Evolutionary conservation across 2,113 vertebrate species (phyloP).

Genomic region (Empidonax alnorum): DNA sequence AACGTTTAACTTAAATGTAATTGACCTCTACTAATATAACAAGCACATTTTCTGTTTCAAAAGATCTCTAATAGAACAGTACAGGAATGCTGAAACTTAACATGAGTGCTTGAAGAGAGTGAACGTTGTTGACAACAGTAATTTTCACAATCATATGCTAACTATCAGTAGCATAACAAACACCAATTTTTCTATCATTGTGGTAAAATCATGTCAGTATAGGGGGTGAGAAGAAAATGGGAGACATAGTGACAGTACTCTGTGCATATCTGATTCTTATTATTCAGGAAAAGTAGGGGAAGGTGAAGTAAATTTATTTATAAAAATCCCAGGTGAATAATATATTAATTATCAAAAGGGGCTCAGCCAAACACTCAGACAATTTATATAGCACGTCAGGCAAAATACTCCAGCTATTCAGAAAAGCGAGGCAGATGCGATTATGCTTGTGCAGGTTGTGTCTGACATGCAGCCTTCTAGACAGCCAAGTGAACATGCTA

Average conservation of each 20-base stretch:
- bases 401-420: slow-evolving; percentile 49
- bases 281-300: slow-evolving; percentile 1
- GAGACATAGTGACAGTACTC: neutral
- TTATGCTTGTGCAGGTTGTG: slow-evolving; percentile 17
- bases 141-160: neutral
- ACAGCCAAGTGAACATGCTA: slow-evolving; percentile 49
- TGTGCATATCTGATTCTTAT: neutral
- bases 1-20: neutral
- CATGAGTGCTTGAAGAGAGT: neutral
- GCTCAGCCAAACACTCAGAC: slow-evolving; percentile 9
- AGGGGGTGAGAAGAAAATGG: neutral
- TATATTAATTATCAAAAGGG: slow-evolving; percentile 37
- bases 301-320: neutral
- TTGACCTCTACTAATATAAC: neutral
- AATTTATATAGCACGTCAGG: slow-evolving; percentile 36
- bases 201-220: neutral
- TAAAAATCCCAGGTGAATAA: neutral
- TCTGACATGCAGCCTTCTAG: slow-evolving; percentile 43
- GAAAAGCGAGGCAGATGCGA: slow-evolving; percentile 15
- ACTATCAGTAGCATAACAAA: neutral
- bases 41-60: neutral
- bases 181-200: neutral
- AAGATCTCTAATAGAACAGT: neutral
- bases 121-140: neutral
- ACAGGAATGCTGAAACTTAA: neutral